Base-by-base conservation (phyloP, 2,113 vertebrate species). In the Apodemus speciosus region DNA sequence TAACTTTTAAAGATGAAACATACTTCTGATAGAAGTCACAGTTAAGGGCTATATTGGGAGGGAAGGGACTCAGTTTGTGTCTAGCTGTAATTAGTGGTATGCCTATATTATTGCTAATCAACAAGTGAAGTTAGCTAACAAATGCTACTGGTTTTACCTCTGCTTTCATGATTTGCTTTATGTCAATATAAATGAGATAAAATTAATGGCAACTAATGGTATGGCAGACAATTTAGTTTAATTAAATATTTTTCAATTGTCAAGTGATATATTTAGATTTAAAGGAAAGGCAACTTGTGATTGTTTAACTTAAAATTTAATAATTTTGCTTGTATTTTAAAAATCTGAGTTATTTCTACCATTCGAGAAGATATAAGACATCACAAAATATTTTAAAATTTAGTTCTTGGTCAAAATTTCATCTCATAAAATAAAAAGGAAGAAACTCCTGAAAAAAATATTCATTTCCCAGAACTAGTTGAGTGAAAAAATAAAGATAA, bases 151-250 rank as follows among this genome's bases (percentile, higher is more conserved):
- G 73, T 95, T 95, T 97, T 43, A 90, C 9, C 94, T 96, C 79
- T 93, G 8, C 11, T 91, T 96, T 89, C 18, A 40, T 51, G 71
- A 64, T 81, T 95, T 91, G 53, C 51, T 86, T 94, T 85, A 76
- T 85, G 94, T 95, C 92, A 96, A 95, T 85, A 69, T 60, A 97
- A 95, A 94, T 90, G 35, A 95, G 25, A 27, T 89, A 93, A 97
- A 97, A 88, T 73, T 77, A 96, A 91, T 0, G 90, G 66, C 69
- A 92, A 5, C 0, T 88, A 93, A 72, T 76, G 6, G 51, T 92
- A 84, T 92, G 96, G 69, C 25, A 72, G 35, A 56, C 56, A 4
- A 85, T 75, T 96, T 92, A 93, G 92, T 96, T 95, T 92, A 51
- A 75, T 85, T 18, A 60, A 51, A 76, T 94, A 58, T 87, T 71